Conservation (phyloP, 2,888 invertebrate species). For the Zele albiditarsus region DNA sequence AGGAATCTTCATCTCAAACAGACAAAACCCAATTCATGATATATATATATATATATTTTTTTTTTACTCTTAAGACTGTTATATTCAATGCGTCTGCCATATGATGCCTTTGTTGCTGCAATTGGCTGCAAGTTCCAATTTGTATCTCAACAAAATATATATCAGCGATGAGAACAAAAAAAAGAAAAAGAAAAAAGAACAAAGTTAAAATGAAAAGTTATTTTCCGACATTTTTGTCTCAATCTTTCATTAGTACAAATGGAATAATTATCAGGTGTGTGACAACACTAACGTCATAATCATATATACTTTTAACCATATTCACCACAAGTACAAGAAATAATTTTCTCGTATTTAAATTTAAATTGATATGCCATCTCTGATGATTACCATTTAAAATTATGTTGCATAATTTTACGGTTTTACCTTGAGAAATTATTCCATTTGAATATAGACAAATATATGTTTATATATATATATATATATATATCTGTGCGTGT, state of each 20-base stretch:
- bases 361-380: background rate
- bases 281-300: background rate
- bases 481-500: too few species aligned
- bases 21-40: constrained; percentile 3
- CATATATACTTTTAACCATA: background rate
- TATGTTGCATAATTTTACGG: constrained; percentile 5
- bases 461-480: constrained; percentile 8
- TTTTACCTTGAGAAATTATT: constrained; percentile 2
- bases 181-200: background rate
- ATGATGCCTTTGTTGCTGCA: too few species aligned
- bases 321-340: background rate
- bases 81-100: too few species aligned
- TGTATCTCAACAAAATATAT: too few species aligned
- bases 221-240: background rate
- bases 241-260: background rate
- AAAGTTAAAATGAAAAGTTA: background rate
- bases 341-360: constrained; percentile 6
- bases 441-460: background rate
- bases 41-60: constrained; percentile 3
- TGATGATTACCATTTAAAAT: background rate
- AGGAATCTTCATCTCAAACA: constrained; percentile 30
- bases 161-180: background rate
- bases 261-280: background rate
- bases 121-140: too few species aligned
- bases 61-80: background rate